phyloP scores from a whole-genome alignment of 2,888 invertebrate species.

The Eulithis prunata region DNA sequence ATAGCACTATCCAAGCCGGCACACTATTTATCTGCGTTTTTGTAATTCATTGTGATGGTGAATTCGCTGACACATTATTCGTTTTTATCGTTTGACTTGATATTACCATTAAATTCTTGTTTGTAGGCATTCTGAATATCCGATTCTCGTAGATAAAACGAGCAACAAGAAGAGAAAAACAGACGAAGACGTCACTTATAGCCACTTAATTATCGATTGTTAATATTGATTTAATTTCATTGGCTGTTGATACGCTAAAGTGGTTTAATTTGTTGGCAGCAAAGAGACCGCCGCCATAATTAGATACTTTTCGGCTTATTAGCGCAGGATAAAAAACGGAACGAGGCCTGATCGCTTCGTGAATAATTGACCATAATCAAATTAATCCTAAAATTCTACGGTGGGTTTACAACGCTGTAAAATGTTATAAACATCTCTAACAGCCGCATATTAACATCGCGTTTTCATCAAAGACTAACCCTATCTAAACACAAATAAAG shows the following conservation, averaged over 20 bases:
- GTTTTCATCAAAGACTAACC: constrained; percentile 54
- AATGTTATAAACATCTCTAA: constrained; percentile 81
- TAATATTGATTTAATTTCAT: constrained; percentile 79
- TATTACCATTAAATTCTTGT: constrained; percentile 18
- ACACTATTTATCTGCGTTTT: constrained; percentile 66
- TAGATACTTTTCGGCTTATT: constrained; percentile 83
- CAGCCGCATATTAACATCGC: constrained; percentile 72
- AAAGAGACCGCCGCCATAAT: constrained; percentile 82
- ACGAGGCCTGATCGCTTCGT: constrained; percentile 76
- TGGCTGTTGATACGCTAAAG: constrained; percentile 79
- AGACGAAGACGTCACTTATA: constrained; percentile 69
- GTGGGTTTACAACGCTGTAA: constrained; percentile 83
- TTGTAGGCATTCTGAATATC: constrained; percentile 15
- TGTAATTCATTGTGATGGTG: constrained; percentile 39
- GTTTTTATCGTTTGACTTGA: background rate
- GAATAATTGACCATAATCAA: constrained; percentile 84
- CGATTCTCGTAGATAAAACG: constrained; percentile 33
- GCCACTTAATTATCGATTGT: constrained; percentile 82
- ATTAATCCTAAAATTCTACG: constrained; percentile 84
- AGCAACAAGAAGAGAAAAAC: constrained; percentile 55
- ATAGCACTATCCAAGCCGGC: constrained; percentile 68
- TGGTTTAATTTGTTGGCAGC: constrained; percentile 81
- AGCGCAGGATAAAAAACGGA: constrained; percentile 76
- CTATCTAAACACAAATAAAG: constrained; percentile 42
- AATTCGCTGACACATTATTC: constrained; percentile 22